Base-by-base conservation (phyloP, 2,113 vertebrate genomes). In the Mirza zaza region DNA sequence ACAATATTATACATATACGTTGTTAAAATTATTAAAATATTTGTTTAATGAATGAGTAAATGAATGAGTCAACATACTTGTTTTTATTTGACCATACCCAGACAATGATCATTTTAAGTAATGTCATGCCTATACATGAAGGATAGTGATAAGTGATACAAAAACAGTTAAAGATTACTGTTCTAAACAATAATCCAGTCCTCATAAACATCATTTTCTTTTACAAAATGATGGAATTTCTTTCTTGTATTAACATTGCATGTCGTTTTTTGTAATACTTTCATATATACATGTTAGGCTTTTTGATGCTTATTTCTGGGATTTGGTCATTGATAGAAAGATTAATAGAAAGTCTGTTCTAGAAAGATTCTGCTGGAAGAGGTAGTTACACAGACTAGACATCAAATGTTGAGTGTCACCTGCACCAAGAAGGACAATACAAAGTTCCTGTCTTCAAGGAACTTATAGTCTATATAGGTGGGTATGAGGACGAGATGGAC, bases 401-500 rank as follows among this genome's bases (percentile, higher is more conserved):
- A 15, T 39, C 32, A 42, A 5, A 6, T 18, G 7, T 12, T n/a
- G 34, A 63, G 29, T 6, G 21, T 13, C 18, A 34, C 2, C 39
- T n/a, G 55, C 23, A 5, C 50, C 18, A 48, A 57, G 23, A 94
- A 65, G 18, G 29, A 18, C 34, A 48, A 17, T 8, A 14, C 1
- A 6, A 25, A 67, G 29, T 5, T 5, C 27, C 10, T 6, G 7
- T n/a, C 34, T n/a, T 73, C 17, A 39, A n/a, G 73, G 34, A 77
- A 20, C 20, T 75, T 32, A 29, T 29, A 67, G 1, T 18, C 18
- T 29, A 6, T 10, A 25, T 7, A 52, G 39, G 15, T 12, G n/a
- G 21, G 2, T 25, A 0, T 27, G 15, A 10, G 9, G 61, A 20
- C 25, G 2, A 25, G 6, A 4, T 20, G 1, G 15, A 25, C 27